Percentiles rank a stretch among this genome's conserved stretches.
Conservation (phyloP, 1,140 invertebrate genomes). For the Notospermus geniculatus region DNA sequence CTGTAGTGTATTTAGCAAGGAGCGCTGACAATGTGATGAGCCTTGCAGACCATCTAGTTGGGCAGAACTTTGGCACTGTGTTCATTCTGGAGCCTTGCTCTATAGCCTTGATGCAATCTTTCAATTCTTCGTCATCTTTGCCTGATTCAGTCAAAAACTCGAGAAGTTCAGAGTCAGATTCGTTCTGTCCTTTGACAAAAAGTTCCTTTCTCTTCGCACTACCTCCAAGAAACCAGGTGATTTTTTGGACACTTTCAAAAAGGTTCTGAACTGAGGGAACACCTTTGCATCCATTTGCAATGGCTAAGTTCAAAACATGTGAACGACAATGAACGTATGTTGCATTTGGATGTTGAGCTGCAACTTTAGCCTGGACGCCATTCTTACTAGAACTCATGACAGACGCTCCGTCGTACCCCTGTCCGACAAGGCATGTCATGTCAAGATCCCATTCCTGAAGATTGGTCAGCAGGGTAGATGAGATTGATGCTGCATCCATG, state of each 20-base stretch:
- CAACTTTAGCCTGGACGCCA: background rate
- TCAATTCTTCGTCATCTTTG: background rate
- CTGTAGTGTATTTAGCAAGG: background rate
- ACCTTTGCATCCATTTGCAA: background rate
- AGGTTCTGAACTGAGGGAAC: background rate
- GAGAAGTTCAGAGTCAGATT: background rate
- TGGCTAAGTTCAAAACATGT: background rate
- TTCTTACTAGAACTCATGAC: background rate
- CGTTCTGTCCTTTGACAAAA: background rate
- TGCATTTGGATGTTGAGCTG: background rate
- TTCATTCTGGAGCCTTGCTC: background rate
- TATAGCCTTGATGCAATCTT: background rate
- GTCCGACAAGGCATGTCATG: background rate
- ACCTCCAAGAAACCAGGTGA: background rate
- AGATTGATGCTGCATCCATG: background rate
- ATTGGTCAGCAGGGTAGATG: background rate
- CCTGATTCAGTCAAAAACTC: background rate
- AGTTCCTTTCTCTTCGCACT: constrained; percentile 1
- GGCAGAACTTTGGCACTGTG: background rate
- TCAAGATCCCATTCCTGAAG: background rate
- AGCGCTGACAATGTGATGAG: background rate
- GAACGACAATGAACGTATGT: constrained; percentile 3
- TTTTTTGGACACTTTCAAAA: background rate
- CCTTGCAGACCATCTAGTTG: background rate
- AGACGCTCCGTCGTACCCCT: constrained; percentile 1